A percentile compares a stretch with the other conserved stretches of the same genome.
phyloP scores from a whole-genome alignment of 2,888 invertebrate species.

The Cordilura impudica region DNA sequence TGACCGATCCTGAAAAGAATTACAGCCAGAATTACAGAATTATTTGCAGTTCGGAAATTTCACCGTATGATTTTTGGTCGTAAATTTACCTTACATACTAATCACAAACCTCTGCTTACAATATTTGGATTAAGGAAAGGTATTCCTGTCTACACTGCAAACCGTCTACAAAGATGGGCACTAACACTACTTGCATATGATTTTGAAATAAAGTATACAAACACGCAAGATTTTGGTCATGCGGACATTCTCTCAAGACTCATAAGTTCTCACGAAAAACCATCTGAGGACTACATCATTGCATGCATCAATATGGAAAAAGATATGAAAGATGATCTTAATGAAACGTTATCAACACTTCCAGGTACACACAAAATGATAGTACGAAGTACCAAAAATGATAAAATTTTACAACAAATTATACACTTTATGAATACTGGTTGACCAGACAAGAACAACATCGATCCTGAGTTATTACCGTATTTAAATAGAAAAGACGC shows the following conservation, averaged over 20 bases:
- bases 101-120: slow-evolving; percentile 35
- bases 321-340: not conserved
- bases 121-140: slow-evolving; percentile 42
- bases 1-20: slow-evolving; percentile 66
- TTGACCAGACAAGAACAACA: slow-evolving; percentile 4
- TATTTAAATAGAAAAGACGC: slow-evolving; percentile 7
- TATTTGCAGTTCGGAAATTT: slow-evolving; percentile 47
- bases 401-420: not conserved
- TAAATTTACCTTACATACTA: slow-evolving; percentile 34
- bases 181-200: slow-evolving; percentile 51
- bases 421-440: slow-evolving; percentile 4
- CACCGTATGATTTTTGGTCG: slow-evolving; percentile 31
- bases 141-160: slow-evolving; percentile 38
- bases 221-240: slow-evolving; percentile 58
- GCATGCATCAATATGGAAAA: slow-evolving; percentile 19
- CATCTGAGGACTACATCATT: slow-evolving; percentile 27
- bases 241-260: slow-evolving; percentile 62
- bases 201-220: slow-evolving; percentile 61
- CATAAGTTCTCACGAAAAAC: slow-evolving; percentile 40
- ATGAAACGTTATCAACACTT: slow-evolving; percentile 3
- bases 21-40: slow-evolving; percentile 51
- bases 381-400: not conserved
- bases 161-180: slow-evolving; percentile 45
- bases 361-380: slow-evolving; percentile 16
- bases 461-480: not conserved